Evolutionary conservation across 2,797 vertebrate species (phyloP).

Genomic region (Falco peregrinus): DNA sequence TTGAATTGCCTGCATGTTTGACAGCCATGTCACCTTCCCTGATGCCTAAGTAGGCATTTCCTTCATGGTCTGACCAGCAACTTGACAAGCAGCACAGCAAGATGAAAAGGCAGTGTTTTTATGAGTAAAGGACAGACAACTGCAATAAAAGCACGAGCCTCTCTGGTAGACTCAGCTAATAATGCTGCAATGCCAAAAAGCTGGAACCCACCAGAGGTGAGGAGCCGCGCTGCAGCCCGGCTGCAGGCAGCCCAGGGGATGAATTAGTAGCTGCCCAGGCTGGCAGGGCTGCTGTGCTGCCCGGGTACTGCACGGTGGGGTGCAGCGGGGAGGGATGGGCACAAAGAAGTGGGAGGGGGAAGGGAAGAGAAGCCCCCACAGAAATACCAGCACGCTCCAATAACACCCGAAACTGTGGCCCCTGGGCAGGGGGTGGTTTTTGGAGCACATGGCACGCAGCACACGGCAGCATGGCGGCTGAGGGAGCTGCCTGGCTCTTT

Average conservation of each 20-base stretch:
- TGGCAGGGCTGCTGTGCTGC: background rate
- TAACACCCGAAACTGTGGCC: rapidly evolving
- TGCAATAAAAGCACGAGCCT: background rate
- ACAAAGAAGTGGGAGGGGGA: background rate
- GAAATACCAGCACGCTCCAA: background rate
- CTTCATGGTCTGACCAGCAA: background rate
- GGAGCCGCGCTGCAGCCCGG: rapidly evolving
- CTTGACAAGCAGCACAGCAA: background rate
- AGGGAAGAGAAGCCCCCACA: background rate
- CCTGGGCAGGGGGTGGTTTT: background rate
- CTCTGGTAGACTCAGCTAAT: background rate
- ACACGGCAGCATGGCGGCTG: rapidly evolving
- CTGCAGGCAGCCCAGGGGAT: rapidly evolving
- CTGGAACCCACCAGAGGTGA: background rate
- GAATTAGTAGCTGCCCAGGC: no score
- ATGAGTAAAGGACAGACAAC: background rate
- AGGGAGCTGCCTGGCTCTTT: background rate
- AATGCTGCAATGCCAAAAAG: background rate
- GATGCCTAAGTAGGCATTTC: background rate
- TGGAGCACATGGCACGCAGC: rapidly evolving
- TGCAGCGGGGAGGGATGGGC: background rate
- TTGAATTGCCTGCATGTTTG: background rate
- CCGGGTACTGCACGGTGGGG: rapidly evolving
- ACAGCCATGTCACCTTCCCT: background rate
- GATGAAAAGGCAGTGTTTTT: background rate